Evolutionary conservation across 2,888 invertebrate genomes (phyloP).

Genomic region (Agrochola lychnidis): DNA sequence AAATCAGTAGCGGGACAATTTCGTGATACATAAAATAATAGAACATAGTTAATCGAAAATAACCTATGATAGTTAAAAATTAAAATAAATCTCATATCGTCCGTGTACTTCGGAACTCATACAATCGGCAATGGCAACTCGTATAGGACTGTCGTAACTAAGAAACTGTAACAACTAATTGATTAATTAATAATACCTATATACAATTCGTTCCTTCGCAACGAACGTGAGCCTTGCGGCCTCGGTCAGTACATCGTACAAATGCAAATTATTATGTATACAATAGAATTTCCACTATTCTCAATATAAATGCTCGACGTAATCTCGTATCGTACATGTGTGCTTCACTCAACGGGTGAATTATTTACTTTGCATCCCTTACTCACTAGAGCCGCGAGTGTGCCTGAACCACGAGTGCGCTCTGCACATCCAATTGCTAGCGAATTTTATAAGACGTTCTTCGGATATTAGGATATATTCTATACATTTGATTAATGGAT

Average conservation of each 20-base stretch:
- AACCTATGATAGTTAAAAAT: slow-evolving; percentile 77
- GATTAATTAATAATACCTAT: slow-evolving; percentile 67
- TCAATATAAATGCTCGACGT: slow-evolving; percentile 83
- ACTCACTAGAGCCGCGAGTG: slow-evolving; percentile 53
- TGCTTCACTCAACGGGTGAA: slow-evolving; percentile 90
- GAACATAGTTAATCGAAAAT: slow-evolving; percentile 76
- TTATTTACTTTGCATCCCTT: slow-evolving; percentile 70
- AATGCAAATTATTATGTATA: slow-evolving; percentile 79
- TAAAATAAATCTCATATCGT: slow-evolving; percentile 81
- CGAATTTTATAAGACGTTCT: slow-evolving; percentile 21
- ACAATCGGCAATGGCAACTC: slow-evolving; percentile 82
- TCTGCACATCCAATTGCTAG: slow-evolving; percentile 17
- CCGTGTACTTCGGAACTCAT: slow-evolving; percentile 73
- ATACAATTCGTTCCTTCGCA: slow-evolving; percentile 64
- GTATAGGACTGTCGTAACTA: slow-evolving; percentile 79
- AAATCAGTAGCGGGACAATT: slow-evolving; percentile 79
- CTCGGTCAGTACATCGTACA: slow-evolving; percentile 68
- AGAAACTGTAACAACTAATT: slow-evolving; percentile 73
- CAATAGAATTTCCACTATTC: slow-evolving; percentile 77
- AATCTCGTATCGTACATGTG: slow-evolving; percentile 77
- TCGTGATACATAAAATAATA: slow-evolving; percentile 81
- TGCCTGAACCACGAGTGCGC: slow-evolving; percentile 48
- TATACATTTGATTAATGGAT: slow-evolving; percentile 27
- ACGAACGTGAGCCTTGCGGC: slow-evolving; percentile 57
- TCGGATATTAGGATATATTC: slow-evolving; percentile 19